Conservation (phyloP, 2,797 vertebrate genomes). For the Lutjanus campechanus region DNA sequence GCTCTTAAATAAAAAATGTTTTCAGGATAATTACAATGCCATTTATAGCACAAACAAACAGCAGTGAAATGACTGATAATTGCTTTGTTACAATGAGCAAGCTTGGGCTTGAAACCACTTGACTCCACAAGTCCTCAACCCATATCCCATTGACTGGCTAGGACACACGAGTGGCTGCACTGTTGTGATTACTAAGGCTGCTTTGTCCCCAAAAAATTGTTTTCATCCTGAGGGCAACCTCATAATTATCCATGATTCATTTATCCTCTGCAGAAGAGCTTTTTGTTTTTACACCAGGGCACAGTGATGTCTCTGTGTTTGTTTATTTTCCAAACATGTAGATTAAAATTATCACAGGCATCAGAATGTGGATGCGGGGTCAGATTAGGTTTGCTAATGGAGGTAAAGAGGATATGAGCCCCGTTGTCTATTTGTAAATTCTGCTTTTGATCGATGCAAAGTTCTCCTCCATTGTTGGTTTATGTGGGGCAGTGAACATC, state of each 20-base stretch:
- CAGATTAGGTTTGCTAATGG: conserved; percentile 52
- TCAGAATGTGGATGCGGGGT: conserved; percentile 33
- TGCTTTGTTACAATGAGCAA: conserved; percentile 75
- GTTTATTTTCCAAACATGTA: conserved; percentile 57
- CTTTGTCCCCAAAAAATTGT: conserved; percentile 70
- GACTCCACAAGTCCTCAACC: conserved; percentile 80
- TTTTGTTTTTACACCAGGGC: conserved; percentile 70
- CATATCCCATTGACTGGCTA: conserved; percentile 72
- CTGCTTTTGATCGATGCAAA: conserved; percentile 54
- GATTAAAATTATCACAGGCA: conserved; percentile 44
- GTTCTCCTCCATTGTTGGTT: conserved; percentile 61
- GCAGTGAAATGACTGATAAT: conserved; percentile 82
- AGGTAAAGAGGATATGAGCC: conserved; percentile 24
- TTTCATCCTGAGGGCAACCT: conserved; percentile 74
- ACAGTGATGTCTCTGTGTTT: conserved; percentile 47
- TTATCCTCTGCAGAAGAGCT: conserved; percentile 60
- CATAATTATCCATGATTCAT: conserved; percentile 76
- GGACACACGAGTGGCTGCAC: conserved; percentile 74
- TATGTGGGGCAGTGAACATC: conserved; percentile 57
- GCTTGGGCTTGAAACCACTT: conserved; percentile 81
- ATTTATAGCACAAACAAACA: conserved; percentile 80
- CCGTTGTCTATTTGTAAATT: conserved; percentile 35
- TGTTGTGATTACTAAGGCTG: conserved; percentile 76
- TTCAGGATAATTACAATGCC: conserved; percentile 72
- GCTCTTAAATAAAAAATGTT: conserved; percentile 72